Percentiles rank a stretch among this genome's conserved stretches.
Conservation (phyloP, 2,113 vertebrate genomes). For the Lepisosteus oculatus region DNA sequence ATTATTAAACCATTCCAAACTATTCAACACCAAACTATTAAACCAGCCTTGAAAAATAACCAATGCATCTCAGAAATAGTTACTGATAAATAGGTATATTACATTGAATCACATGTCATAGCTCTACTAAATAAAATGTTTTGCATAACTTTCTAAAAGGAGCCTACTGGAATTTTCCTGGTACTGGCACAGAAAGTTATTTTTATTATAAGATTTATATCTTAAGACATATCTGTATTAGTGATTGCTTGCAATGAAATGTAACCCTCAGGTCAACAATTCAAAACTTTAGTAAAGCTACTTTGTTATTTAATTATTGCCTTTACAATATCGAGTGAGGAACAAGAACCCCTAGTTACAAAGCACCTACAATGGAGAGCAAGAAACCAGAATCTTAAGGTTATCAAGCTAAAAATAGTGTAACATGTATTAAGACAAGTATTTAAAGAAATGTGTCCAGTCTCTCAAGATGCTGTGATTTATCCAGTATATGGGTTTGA, state of each 20-base stretch:
- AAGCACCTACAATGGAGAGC: slow-evolving; percentile 2
- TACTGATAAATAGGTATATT: no score
- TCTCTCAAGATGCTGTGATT: no score
- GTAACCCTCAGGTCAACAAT: slow-evolving; percentile 47
- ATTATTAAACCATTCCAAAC: no score
- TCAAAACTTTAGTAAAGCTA: slow-evolving; percentile 42
- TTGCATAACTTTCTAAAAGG: no score
- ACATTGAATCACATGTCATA: no score
- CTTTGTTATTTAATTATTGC: slow-evolving; percentile 45
- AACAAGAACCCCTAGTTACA: slow-evolving; percentile 19
- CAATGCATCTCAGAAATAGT: no score
- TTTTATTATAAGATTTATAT: slow-evolving; percentile 21
- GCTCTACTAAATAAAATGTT: no score
- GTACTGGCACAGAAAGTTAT: no score
- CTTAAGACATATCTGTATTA: slow-evolving; percentile 32
- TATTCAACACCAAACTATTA: no score
- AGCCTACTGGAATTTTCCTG: no score
- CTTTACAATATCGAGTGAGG: slow-evolving; percentile 4
- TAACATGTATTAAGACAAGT: slow-evolving; percentile 26
- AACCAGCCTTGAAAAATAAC: no score
- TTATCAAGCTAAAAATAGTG: slow-evolving; percentile 52
- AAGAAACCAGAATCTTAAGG: slow-evolving; percentile 46
- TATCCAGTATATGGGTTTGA: no score
- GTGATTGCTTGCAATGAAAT: slow-evolving; percentile 38
- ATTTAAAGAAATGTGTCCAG: slow-evolving; percentile 12